Conservation (phyloP, 2,888 invertebrate genomes). For the Stenodera caucasica region DNA sequence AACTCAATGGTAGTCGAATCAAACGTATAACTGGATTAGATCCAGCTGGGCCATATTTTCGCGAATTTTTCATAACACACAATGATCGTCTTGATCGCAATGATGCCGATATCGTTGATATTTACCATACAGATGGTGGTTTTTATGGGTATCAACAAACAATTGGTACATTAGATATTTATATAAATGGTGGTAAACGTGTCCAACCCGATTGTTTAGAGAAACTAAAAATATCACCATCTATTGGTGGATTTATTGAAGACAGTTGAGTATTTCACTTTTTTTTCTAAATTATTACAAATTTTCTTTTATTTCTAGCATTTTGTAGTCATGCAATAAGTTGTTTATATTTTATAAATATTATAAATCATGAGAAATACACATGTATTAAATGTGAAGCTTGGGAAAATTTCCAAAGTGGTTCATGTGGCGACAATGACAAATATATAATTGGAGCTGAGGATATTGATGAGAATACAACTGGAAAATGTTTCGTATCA, state of each 20-base stretch:
- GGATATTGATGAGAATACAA: constrained; percentile 30
- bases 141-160: constrained; percentile 56
- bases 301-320: constrained; percentile 29
- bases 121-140: constrained; percentile 64
- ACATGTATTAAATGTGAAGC: constrained; percentile 33
- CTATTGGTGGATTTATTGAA: constrained; percentile 12
- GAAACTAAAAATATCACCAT: constrained; percentile 7
- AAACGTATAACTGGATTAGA: constrained; percentile 58
- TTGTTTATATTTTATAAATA: constrained; percentile 36
- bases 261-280: constrained; percentile 10
- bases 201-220: constrained; percentile 55
- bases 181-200: constrained; percentile 60
- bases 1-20: constrained; percentile 38
- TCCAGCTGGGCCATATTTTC: constrained; percentile 56
- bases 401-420: constrained; percentile 12
- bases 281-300: constrained; percentile 5
- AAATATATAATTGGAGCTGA: constrained; percentile 29
- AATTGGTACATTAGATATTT: constrained; percentile 63
- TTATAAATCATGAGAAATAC: constrained; percentile 35
- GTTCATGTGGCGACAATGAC: constrained; percentile 25
- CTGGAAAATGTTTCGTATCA: constrained; percentile 36
- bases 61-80: constrained; percentile 33
- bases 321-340: constrained; percentile 41
- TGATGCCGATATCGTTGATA: constrained; percentile 63
- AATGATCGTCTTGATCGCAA: constrained; percentile 59